These are phyloP conservation scores for Minunthozetes semirufus DNA, from an alignment of 2,888 invertebrate species.

Conservation along the genomic window DNA sequence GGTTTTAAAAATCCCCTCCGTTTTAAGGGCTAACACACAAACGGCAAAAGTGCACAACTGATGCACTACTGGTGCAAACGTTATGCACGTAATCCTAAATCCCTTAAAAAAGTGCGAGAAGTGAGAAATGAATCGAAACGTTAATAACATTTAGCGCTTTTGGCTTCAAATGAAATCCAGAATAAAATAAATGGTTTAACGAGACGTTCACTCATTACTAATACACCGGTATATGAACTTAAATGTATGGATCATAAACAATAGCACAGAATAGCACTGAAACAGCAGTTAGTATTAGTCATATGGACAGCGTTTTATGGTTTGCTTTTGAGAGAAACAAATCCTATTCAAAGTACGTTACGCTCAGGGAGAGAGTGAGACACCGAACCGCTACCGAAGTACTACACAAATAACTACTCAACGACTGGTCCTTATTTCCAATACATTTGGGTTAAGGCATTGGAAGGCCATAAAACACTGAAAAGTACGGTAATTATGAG, in stretches of 20 bases:
- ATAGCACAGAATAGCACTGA: background rate
- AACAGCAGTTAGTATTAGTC: background rate
- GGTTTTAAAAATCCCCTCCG: slow-evolving; percentile 17
- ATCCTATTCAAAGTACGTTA: background rate
- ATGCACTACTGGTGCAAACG: slow-evolving; percentile 1
- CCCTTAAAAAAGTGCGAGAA: slow-evolving; percentile 17
- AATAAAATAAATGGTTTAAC: slow-evolving; percentile 19
- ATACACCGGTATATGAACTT: slow-evolving; percentile 25
- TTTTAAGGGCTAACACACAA: background rate
- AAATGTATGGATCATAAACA: slow-evolving; percentile 9
- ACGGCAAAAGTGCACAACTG: background rate
- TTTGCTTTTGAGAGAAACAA: background rate
- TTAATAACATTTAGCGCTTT: background rate
- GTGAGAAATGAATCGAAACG: slow-evolving; percentile 6
- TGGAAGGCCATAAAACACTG: slow-evolving; percentile 9
- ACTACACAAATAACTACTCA: background rate
- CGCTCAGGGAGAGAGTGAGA: background rate
- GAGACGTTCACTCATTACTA: background rate
- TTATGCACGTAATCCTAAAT: slow-evolving; percentile 20
- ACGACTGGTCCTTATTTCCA: background rate
- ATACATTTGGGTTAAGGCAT: background rate
- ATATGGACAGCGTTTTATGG: slow-evolving; percentile 9
- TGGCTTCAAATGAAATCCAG: background rate
- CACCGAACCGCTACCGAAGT: background rate
- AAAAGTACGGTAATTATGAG: slow-evolving; percentile 21